These are phyloP conservation scores for Zosterops japonicus DNA, from an alignment of 2,113 vertebrate species.

Conservation along the genomic window DNA sequence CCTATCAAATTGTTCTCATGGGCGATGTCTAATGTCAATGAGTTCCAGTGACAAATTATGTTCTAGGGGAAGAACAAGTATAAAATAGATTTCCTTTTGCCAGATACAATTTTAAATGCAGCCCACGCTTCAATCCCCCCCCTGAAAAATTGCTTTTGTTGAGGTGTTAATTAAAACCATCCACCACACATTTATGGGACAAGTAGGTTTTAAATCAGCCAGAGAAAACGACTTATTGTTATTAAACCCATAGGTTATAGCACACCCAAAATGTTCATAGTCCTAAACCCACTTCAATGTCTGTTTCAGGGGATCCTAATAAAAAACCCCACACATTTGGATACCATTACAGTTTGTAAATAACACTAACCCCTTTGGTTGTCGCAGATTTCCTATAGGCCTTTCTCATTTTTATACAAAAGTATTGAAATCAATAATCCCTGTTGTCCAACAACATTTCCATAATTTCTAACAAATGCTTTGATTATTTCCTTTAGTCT, in stretches of 20 bases:
- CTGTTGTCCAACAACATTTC: background rate
- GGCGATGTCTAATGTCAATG: background rate
- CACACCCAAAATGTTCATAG: background rate
- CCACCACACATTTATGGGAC: constrained; percentile 31
- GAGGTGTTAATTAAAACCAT: constrained; percentile 68
- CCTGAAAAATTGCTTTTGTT: constrained; percentile 50
- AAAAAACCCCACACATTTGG: background rate
- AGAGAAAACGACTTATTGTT: constrained; percentile 38
- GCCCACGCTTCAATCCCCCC: background rate
- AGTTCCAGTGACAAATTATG: background rate
- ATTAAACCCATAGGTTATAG: constrained; percentile 65
- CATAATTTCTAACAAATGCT: background rate
- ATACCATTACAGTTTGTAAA: constrained; percentile 14
- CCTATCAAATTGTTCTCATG: background rate
- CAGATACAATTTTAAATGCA: constrained; percentile 29
- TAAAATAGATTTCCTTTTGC: background rate
- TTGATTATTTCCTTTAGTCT: background rate
- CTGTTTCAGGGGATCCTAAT: constrained; percentile 16
- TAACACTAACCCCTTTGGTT: constrained; percentile 1
- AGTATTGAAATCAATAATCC: background rate
- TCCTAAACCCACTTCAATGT: background rate
- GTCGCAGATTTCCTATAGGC: background rate
- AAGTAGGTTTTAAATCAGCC: constrained; percentile 56
- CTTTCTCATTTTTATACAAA: constrained; percentile 5
- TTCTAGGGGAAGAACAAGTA: background rate